phyloP scores from a whole-genome alignment of 2,113 vertebrate genomes.

The Bothrops jararaca region DNA sequence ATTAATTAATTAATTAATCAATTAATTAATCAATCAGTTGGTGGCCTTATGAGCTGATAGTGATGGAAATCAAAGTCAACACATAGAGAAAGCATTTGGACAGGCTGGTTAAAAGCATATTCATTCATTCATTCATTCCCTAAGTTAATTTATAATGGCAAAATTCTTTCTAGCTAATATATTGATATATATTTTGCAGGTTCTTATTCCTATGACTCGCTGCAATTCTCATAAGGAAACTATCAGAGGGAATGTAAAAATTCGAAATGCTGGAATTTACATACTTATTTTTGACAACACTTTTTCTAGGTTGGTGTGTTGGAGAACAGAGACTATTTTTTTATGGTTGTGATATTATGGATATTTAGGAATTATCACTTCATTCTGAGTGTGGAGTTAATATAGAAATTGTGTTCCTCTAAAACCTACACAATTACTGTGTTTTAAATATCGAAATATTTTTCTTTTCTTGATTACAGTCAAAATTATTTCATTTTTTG shows the following conservation, averaged over 20 bases:
- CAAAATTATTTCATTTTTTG: neutral
- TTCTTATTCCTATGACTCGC: conserved; percentile 91
- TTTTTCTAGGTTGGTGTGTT: conserved; percentile 84
- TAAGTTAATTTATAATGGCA: neutral
- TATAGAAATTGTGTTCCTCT: neutral
- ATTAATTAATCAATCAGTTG: neutral
- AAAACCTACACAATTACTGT: neutral
- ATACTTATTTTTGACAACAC: conserved; percentile 93
- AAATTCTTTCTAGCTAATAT: neutral
- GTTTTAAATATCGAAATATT: neutral
- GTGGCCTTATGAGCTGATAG: neutral
- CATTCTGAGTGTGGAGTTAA: conserved; percentile 1
- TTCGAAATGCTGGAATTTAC: conserved; percentile 84
- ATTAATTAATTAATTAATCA: neutral
- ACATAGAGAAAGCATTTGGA: neutral
- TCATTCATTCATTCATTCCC: neutral
- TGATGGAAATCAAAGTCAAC: neutral
- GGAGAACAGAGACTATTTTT: neutral
- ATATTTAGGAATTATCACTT: neutral
- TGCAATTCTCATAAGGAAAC: conserved; percentile 92
- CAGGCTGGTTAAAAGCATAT: neutral
- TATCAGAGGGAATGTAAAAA: conserved; percentile 89
- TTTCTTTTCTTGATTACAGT: neutral
- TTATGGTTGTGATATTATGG: neutral
- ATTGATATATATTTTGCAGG: conserved; percentile 68